Base-by-base conservation (phyloP, 1,140 invertebrate species). In the Grapholita molesta region DNA sequence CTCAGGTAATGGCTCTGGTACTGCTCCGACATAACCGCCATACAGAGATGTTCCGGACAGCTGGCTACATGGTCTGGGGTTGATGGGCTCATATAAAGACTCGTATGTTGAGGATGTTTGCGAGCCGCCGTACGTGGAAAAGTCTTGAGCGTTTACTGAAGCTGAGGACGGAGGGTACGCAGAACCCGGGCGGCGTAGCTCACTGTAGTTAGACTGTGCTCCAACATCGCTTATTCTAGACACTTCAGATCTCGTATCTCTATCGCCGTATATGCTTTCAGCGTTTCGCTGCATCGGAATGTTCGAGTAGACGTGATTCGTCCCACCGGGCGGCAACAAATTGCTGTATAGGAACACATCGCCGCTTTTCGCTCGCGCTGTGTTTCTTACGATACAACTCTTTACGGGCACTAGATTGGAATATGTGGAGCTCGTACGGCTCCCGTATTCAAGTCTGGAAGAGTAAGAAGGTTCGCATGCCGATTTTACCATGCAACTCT, bases 81-180 rank as follows among this genome's bases (percentile, higher is more conserved):
- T 97, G 53, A 98, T 97, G 0, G 97, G 97, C 79, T 98, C 97
- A 88, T 98, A 98, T 78, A 98, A 95, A 5, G 97, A 97, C 83
- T 98, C 97, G 85, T 97, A 97, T 0, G 96, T 96, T 6, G 96
- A 97, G 48, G 89, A 90, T 18, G 95, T 94, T 89, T 96, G 93
- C 1, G 88, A 92, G 30, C 87, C 86, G 24, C 94, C 94, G 78
- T 95, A 95, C n/a, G 94, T 94, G 35, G 94, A 94, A 79, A 94
- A 94, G 70, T 94, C 93, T 72, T 93, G 92, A 24, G 89, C 89
- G 57, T 88, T 91, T 2, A 90, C 85, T 23, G 89, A 90, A 9
- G 92, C 93, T 6, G 88, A 91, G 3, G 91, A 92, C 3, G 88
- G 90, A 2, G 88, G 89, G 73, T 92, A 92, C 7, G 84, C 85